phyloP scores from a whole-genome alignment of 2,888 invertebrate species.

The Caenorhabditis sp. region DNA sequence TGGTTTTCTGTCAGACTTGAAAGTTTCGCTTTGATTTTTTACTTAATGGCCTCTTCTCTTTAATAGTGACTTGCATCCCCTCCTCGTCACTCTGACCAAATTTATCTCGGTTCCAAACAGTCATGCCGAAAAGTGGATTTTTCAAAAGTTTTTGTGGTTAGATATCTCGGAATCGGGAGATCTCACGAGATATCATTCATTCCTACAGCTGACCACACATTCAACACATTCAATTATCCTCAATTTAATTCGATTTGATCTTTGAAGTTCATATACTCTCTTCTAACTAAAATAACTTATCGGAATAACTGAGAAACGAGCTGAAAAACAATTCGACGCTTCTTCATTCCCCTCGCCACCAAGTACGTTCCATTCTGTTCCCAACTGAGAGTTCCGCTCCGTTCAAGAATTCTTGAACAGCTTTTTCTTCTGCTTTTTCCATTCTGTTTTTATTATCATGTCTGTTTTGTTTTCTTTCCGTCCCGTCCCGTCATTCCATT shows the following conservation, averaged over 20 bases:
- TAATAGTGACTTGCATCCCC: too few species aligned
- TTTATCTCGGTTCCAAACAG: too few species aligned
- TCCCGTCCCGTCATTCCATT: background rate
- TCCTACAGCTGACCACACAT: background rate
- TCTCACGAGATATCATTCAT: conserved; percentile 7
- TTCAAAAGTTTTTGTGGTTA: too few species aligned
- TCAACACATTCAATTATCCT: too few species aligned
- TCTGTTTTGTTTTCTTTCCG: conserved; percentile 11
- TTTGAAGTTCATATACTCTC: conserved; percentile 26
- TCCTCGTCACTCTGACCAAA: too few species aligned
- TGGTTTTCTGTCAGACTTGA: too few species aligned
- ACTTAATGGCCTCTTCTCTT: too few species aligned
- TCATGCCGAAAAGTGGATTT: too few species aligned
- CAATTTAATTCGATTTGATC: conserved; percentile 11
- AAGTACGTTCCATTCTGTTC: conserved; percentile 25
- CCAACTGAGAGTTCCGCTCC: conserved; percentile 16
- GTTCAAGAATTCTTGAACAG: conserved; percentile 4
- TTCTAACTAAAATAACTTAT: conserved; percentile 12
- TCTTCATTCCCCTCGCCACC: background rate
- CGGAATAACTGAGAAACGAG: conserved; percentile 23
- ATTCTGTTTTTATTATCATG: conserved; percentile 47
- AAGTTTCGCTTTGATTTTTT: too few species aligned
- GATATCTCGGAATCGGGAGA: too few species aligned
- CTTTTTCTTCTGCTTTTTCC: conserved; percentile 18
- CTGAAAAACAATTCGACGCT: conserved; percentile 13